Conservation (phyloP, 1,140 invertebrate genomes). For the Mya arenaria region DNA sequence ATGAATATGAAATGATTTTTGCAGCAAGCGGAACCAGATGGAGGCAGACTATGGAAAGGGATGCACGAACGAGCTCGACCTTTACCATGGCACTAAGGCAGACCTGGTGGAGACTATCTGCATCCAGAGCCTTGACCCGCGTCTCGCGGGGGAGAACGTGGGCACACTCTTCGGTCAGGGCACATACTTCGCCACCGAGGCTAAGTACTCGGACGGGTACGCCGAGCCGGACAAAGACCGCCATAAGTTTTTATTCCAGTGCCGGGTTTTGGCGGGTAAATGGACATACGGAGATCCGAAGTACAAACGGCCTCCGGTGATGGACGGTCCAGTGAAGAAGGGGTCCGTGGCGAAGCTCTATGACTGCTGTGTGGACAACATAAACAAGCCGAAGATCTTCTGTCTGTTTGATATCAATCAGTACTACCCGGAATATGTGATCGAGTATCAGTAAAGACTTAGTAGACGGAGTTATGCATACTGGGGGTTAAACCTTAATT, state of each 20-base stretch:
- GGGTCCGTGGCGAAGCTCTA: slow-evolving; percentile 51
- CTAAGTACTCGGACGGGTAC: slow-evolving; percentile 67
- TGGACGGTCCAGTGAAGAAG: slow-evolving; percentile 3
- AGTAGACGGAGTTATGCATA: too few relatives aligned
- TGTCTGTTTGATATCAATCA: slow-evolving; percentile 71
- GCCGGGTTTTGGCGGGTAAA: slow-evolving; percentile 69
- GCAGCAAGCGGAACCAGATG: slow-evolving; percentile 26
- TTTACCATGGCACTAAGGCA: slow-evolving; percentile 38
- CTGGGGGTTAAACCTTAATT: too few relatives aligned
- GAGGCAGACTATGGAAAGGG: slow-evolving; percentile 38
- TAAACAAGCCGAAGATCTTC: slow-evolving; percentile 65
- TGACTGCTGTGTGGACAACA: slow-evolving; percentile 70
- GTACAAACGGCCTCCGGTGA: slow-evolving; percentile 64
- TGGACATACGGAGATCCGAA: slow-evolving; percentile 56
- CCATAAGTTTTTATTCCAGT: slow-evolving; percentile 64
- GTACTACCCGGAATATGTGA: slow-evolving; percentile 74
- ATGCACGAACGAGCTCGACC: slow-evolving; percentile 40
- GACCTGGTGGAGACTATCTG: slow-evolving; percentile 27
- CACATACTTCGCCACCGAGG: slow-evolving; percentile 69
- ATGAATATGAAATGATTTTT: too few relatives aligned
- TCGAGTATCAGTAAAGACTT: slow-evolving; percentile 65
- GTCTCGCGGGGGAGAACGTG: slow-evolving; percentile 55
- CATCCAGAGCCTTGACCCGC: slow-evolving; percentile 24
- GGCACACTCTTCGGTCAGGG: slow-evolving; percentile 61
- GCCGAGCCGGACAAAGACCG: slow-evolving; percentile 43